A percentile compares a stretch with the other conserved stretches of the same genome.
These are phyloP conservation scores for Eupithecia subfuscata DNA, from an alignment of 2,888 invertebrate species.

Conservation along the genomic window DNA sequence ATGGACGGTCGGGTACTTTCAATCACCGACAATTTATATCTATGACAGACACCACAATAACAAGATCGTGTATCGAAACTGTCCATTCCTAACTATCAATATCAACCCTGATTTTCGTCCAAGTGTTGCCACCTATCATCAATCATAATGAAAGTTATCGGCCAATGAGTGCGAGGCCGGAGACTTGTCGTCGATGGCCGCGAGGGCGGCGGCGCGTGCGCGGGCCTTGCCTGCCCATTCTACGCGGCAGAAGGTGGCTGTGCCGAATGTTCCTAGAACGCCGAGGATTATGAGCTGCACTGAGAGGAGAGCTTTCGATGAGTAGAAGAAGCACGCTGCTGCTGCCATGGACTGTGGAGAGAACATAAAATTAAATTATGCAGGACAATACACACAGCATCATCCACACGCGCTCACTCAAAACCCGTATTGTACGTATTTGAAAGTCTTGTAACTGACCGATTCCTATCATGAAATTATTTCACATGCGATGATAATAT, in stretches of 20 bases:
- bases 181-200: conserved; percentile 64
- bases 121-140: conserved; percentile 41
- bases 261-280: conserved; percentile 88
- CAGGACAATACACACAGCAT: too few relatives aligned
- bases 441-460: too few relatives aligned
- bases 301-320: conserved; percentile 87
- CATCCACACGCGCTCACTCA: too few relatives aligned
- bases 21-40: not conserved
- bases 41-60: not conserved
- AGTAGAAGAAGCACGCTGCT: conserved; percentile 93
- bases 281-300: conserved; percentile 89
- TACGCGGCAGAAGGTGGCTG: conserved; percentile 89
- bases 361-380: conserved; percentile 1
- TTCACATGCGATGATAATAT: too few relatives aligned
- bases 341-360: conserved; percentile 90
- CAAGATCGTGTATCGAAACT: not conserved
- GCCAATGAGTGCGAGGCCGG: conserved; percentile 69
- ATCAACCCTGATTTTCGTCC: conserved; percentile 20
- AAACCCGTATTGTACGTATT: too few relatives aligned
- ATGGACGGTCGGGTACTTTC: not conserved
- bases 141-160: conserved; percentile 75
- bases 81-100: not conserved
- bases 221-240: conserved; percentile 84
- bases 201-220: conserved; percentile 61
- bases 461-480: too few relatives aligned